These are phyloP conservation scores for Helogale parvula DNA, from an alignment of 2,113 vertebrate species.

Conservation along the genomic window DNA sequence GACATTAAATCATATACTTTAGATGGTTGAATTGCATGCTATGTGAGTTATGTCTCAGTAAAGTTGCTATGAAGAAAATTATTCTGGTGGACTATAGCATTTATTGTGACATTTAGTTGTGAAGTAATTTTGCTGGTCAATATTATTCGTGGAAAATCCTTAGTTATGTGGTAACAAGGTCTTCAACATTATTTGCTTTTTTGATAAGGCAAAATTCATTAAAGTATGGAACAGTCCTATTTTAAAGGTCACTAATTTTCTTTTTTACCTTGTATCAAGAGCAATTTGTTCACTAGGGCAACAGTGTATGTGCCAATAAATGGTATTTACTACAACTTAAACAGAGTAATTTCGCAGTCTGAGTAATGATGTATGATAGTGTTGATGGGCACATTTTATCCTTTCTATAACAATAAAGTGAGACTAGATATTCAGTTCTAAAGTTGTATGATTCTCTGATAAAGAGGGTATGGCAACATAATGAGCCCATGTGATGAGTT, in stretches of 20 bases:
- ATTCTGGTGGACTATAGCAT: not conserved
- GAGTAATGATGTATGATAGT: not conserved
- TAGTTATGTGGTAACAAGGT: not conserved
- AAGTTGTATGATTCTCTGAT: not conserved
- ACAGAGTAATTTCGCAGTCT: not conserved
- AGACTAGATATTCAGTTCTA: not conserved
- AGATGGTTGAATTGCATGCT: not conserved
- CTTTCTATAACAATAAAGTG: not conserved
- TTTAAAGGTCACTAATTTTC: not conserved
- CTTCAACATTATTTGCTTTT: not conserved
- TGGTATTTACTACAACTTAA: not conserved
- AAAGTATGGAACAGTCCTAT: not conserved
- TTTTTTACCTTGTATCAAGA: not conserved
- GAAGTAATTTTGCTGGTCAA: not conserved
- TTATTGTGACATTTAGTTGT: not conserved
- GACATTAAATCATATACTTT: not conserved
- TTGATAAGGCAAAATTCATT: not conserved
- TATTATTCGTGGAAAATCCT: not conserved
- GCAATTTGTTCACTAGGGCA: not conserved
- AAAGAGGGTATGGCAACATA: not conserved
- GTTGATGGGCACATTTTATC: not conserved
- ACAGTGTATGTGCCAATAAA: not conserved
- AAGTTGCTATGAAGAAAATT: not conserved
- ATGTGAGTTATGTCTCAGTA: not conserved
- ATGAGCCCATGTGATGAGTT: not conserved